Evolutionary conservation across 2,888 invertebrate species (phyloP).

Genomic region (Nymphalis polychloros): DNA sequence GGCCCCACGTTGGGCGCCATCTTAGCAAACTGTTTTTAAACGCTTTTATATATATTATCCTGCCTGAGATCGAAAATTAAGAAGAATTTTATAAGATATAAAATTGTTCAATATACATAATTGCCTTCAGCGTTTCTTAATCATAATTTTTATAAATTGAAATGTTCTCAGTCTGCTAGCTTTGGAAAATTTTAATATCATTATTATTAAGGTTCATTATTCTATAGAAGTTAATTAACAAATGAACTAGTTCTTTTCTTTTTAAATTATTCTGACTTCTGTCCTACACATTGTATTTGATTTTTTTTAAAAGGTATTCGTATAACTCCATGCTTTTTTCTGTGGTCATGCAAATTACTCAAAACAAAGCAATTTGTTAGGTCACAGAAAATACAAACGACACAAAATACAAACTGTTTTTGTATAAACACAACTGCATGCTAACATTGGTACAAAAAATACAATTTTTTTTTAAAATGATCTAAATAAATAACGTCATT

Average conservation of each 20-base stretch:
- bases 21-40: neutral
- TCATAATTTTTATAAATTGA: neutral
- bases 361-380: too few species aligned
- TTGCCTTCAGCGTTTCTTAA: neutral
- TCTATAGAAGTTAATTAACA: too few species aligned
- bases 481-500: too few species aligned
- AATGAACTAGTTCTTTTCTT: too few species aligned
- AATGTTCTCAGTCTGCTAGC: neutral
- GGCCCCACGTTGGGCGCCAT: conserved; percentile 9
- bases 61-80: neutral
- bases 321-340: too few species aligned
- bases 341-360: too few species aligned
- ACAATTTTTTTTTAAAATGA: too few species aligned
- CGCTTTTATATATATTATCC: neutral
- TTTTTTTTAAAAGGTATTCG: too few species aligned
- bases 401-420: neutral
- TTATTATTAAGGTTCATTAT: too few species aligned
- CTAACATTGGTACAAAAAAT: neutral
- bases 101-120: neutral
- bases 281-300: too few species aligned
- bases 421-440: neutral
- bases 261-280: too few species aligned
- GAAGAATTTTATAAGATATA: neutral
- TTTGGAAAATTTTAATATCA: neutral
- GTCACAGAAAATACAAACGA: too few species aligned